Conservation (phyloP, 2,797 vertebrate genomes). For the Otolemur crassicaudatus region DNA sequence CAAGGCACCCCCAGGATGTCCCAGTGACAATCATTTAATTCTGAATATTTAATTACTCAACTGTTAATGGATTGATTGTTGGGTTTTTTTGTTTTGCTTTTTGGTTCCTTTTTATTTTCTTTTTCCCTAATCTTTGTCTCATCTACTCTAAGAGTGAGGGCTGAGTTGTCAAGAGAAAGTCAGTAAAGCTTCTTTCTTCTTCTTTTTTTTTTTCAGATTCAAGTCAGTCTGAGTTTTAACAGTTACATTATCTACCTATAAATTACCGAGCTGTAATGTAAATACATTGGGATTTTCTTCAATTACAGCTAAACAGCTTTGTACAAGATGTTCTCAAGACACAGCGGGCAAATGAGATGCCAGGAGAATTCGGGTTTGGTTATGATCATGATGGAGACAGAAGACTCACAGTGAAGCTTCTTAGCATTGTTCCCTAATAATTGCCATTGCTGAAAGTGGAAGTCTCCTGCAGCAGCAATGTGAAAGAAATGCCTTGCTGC, state of each 20-base stretch:
- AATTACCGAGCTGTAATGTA: background rate
- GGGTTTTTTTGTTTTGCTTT: background rate
- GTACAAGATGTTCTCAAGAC: background rate
- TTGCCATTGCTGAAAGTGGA: too few relatives aligned
- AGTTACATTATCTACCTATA: background rate
- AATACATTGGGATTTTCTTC: background rate
- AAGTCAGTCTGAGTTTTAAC: slow-evolving; percentile 2
- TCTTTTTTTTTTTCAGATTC: background rate
- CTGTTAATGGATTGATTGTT: background rate
- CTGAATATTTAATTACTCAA: background rate
- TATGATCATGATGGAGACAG: background rate
- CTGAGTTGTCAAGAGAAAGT: background rate
- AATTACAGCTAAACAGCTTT: background rate
- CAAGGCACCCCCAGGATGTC: background rate
- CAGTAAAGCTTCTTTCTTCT: too few relatives aligned
- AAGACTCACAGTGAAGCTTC: background rate
- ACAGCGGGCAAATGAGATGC: background rate
- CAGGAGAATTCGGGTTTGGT: too few relatives aligned
- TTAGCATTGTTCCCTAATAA: background rate
- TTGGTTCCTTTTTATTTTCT: background rate
- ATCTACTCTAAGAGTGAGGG: background rate
- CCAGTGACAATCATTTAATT: background rate
- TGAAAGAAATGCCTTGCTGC: background rate
- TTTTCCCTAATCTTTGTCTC: background rate
- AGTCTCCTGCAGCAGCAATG: background rate